Evolutionary conservation across 2,113 vertebrate genomes (phyloP).

Genomic region (Catharus bicknelli): DNA sequence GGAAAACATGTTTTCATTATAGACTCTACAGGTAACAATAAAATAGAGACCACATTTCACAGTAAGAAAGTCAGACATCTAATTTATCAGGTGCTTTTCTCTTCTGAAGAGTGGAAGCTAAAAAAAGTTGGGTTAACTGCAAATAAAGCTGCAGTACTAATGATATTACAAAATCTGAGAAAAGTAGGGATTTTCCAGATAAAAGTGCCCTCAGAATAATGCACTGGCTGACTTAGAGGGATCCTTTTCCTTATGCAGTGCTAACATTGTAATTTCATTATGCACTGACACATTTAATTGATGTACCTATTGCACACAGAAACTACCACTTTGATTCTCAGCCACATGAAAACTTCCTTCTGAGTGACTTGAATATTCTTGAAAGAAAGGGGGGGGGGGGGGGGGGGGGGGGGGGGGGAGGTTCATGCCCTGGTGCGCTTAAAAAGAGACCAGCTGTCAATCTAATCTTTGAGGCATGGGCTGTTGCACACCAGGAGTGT

Average conservation of each 20-base stretch:
- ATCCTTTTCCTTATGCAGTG: not conserved
- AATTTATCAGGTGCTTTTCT: not conserved
- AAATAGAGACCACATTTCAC: not conserved
- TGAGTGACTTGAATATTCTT: not conserved
- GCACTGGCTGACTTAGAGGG: not conserved
- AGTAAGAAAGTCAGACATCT: not conserved
- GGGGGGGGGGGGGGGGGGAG: rapidly evolving
- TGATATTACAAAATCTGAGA: not conserved
- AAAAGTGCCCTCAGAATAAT: not conserved
- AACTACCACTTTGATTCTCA: not conserved
- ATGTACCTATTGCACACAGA: not conserved
- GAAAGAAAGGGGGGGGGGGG: not conserved
- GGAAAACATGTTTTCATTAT: not conserved
- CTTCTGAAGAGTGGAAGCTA: not conserved
- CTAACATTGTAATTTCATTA: not conserved
- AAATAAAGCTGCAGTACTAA: not conserved
- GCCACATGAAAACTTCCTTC: not conserved
- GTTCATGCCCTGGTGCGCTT: not conserved
- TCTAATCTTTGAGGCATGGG: not conserved
- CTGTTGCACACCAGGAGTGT: not conserved
- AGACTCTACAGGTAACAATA: not conserved
- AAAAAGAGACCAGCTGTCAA: not conserved
- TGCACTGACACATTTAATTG: not conserved
- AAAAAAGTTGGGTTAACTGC: not conserved
- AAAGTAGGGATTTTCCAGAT: not conserved